A percentile compares a stretch with the other conserved stretches of the same genome.
Conservation (phyloP, 1,140 invertebrate species). For the Conopomorpha cramerella region DNA sequence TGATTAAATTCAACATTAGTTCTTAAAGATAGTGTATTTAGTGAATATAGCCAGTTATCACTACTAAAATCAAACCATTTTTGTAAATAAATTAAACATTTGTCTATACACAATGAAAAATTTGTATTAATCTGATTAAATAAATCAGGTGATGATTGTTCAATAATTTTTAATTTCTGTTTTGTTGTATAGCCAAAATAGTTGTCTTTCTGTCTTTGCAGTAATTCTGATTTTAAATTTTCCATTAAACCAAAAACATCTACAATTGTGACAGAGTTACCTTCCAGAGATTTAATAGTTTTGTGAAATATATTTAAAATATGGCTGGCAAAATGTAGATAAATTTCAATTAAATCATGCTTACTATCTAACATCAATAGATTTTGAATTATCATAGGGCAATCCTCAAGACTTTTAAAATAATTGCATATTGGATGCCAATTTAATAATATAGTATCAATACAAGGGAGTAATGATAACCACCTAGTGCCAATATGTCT, state of each 20-base stretch:
- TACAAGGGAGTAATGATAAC: conserved; percentile 6
- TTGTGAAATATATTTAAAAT: conserved; percentile 2
- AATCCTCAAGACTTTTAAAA: conserved; percentile 3
- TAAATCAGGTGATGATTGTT: conserved; percentile 1
- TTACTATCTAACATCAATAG: conserved; percentile 1
- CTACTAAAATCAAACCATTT: conserved; percentile 2
- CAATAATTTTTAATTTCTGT: conserved; percentile 1
- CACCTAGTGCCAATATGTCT: conserved; percentile 5
- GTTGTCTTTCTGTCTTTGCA: conserved; percentile 1
- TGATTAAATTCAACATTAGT: no score
- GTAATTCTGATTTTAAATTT: conserved; percentile 1
- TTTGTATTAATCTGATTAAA: neutral
- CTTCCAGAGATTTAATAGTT: conserved; percentile 1
- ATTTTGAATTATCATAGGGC: conserved; percentile 1
- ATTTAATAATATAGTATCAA: conserved; percentile 9
- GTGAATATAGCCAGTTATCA: conserved; percentile 2
- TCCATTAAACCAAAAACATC: conserved; percentile 1
- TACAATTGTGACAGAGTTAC: conserved; percentile 3
- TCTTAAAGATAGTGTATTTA: neutral
- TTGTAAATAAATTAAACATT: conserved; percentile 2
- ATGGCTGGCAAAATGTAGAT: conserved; percentile 2
- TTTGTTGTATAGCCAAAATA: conserved; percentile 3
- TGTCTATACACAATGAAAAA: conserved; percentile 1
- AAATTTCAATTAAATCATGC: conserved; percentile 1
- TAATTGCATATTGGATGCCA: conserved; percentile 8